Evolutionary conservation across 1,140 invertebrate genomes (phyloP).

Genomic region (Drosophila ficusphila): DNA sequence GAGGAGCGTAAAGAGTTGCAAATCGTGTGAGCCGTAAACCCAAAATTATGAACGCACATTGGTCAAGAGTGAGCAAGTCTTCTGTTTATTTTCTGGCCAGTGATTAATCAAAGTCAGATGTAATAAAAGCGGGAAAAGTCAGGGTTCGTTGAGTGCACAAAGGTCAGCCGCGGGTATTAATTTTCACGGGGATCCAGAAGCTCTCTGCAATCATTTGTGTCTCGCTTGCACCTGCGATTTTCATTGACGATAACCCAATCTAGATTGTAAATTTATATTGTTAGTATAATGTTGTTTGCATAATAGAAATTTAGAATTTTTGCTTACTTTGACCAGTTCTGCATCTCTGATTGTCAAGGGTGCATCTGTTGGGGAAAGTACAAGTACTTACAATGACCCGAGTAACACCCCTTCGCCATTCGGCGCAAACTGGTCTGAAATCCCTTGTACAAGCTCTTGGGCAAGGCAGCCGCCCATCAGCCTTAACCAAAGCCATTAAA

Average conservation of each 20-base stretch:
- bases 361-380: slow-evolving; percentile 33
- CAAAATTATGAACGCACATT: slow-evolving; percentile 20
- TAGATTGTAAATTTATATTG: background rate
- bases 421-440: slow-evolving; percentile 23
- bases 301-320: no score
- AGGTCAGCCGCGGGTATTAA: background rate
- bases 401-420: background rate
- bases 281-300: background rate
- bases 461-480: no score
- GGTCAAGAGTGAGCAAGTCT: slow-evolving; percentile 37
- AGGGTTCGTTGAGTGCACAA: background rate
- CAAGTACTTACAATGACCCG: background rate
- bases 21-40: slow-evolving; percentile 16
- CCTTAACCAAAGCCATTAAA: slow-evolving; percentile 7
- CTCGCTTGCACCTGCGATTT: background rate
- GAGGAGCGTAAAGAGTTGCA: slow-evolving; percentile 33
- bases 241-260: slow-evolving; percentile 17
- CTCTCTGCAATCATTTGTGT: slow-evolving; percentile 10
- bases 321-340: slow-evolving; percentile 9
- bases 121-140: background rate
- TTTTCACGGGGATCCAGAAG: background rate
- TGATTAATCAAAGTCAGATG: slow-evolving; percentile 8
- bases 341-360: slow-evolving; percentile 16
- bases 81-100: slow-evolving; percentile 22
- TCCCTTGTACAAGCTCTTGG: slow-evolving; percentile 7